Evolutionary conservation across 2,797 vertebrate genomes (phyloP).

Genomic region (Cossypha niveicapilla): DNA sequence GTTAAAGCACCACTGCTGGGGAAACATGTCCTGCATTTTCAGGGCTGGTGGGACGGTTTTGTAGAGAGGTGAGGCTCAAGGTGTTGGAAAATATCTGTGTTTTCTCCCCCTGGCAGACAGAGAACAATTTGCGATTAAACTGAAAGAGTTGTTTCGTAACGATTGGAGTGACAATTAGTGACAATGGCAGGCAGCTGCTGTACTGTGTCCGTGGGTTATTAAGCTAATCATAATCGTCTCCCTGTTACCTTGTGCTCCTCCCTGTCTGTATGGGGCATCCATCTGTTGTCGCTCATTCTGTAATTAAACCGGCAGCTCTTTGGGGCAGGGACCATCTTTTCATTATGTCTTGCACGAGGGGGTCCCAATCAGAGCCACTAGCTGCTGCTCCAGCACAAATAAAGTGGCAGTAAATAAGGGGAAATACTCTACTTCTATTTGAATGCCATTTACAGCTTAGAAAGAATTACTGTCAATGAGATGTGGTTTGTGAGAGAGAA

Average conservation of each 20-base stretch:
- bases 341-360: constrained; percentile 35
- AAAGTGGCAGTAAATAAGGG: constrained; percentile 39
- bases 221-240: constrained; percentile 67
- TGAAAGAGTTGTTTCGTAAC: background rate
- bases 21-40: rapidly evolving
- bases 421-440: constrained; percentile 10
- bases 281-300: constrained; percentile 56
- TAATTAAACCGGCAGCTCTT: constrained; percentile 60
- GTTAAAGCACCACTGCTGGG: background rate
- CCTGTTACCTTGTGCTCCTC: constrained; percentile 56
- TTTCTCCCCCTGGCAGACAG: background rate
- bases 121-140: constrained; percentile 2
- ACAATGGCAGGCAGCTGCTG: constrained; percentile 63
- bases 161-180: constrained; percentile 51
- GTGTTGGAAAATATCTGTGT: background rate
- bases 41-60: background rate
- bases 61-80: background rate
- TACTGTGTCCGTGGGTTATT: constrained; percentile 37
- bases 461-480: background rate
- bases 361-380: constrained; percentile 37
- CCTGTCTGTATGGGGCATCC: constrained; percentile 57
- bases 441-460: constrained; percentile 14
- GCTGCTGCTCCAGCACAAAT: constrained; percentile 33
- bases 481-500: background rate
- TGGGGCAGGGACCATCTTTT: constrained; percentile 47